Base-by-base conservation (phyloP, 2,888 invertebrate species). In the Serripes groenlandicus region DNA sequence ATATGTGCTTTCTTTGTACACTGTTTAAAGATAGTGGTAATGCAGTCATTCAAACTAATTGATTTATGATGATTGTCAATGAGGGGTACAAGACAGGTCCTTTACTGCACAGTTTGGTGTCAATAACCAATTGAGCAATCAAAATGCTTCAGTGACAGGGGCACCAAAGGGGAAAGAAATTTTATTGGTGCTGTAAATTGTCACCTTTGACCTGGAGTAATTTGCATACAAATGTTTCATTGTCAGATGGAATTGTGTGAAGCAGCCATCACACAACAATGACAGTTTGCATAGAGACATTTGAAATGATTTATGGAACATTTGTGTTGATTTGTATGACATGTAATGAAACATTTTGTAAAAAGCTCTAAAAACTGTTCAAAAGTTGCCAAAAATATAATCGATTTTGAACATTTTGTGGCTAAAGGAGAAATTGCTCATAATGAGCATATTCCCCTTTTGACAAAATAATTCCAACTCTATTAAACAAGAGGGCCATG, bases 91-190 rank as follows among this genome's bases (percentile, higher is more conserved):
- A 34, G 62, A 62, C 34, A 62, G 62, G 21, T 62, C 34, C 7
- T 32, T 26, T 23, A 18, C 32, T 62, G 11, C 34, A 42, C n/a
- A 5, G 42, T 30, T 30, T 62, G 15, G 18, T 28, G 30, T 32
- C 62, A 62, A 32, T 3, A 35, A 42, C 35, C 37, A 35, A 66
- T 42, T 66, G 66, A 66, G 66, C 66, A 26, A 66, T 66, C 42
- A 66, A 66, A 21, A 34, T 66, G 18, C 23, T 11, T 42, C n/a
- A 52, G 81, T 77, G 81, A 77, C 81, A 81, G 81, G 81, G 81
- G 81, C 62, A 26, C 69, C 2, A 66, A 11, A 66, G 42, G 66
- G 66, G 66, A 35, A 32, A 34, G n/a, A 49, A 2, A 5, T 49
- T 2, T 49, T 49, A 15, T 21, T n/a, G n/a, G n/a, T n/a, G n/a